Evolutionary conservation across 2,797 vertebrate species (phyloP).

Genomic region (Gallirallus australis): DNA sequence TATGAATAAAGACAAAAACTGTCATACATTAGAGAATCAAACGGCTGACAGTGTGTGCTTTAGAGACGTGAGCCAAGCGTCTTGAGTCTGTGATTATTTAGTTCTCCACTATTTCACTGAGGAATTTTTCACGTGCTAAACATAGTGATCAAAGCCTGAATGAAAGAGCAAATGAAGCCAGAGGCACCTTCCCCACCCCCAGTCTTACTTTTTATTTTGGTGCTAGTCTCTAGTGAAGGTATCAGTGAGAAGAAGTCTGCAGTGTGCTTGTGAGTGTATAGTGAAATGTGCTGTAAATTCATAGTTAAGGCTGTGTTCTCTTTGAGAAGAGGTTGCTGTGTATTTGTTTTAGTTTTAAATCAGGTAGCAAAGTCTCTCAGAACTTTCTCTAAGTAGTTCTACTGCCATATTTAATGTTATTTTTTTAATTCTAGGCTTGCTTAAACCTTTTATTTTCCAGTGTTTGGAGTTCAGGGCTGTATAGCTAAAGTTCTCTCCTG

Average conservation of each 20-base stretch:
- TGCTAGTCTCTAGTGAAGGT: neutral
- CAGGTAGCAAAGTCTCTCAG: neutral
- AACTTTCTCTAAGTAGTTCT: neutral
- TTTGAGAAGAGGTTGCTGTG: neutral
- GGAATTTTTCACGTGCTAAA: slow-evolving; percentile 55
- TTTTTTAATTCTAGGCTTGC: slow-evolving; percentile 1
- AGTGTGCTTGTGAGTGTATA: neutral
- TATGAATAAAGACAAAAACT: slow-evolving; percentile 64
- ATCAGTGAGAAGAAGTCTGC: neutral
- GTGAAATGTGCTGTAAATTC: neutral
- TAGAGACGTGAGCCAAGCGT: slow-evolving; percentile 40
- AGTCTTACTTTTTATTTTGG: no score
- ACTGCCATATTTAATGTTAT: neutral
- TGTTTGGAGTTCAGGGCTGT: neutral
- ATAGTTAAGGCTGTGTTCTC: neutral
- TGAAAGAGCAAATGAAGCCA: slow-evolving; percentile 43
- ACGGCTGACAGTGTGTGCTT: slow-evolving; percentile 18
- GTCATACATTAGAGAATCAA: neutral
- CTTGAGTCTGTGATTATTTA: slow-evolving; percentile 49
- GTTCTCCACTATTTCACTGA: slow-evolving; percentile 43
- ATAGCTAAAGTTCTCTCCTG: neutral
- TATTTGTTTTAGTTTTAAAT: neutral
- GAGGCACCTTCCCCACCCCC: neutral
- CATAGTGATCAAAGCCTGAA: slow-evolving; percentile 62
- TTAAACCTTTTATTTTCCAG: neutral